Evolutionary conservation across 1,140 invertebrate species (phyloP).

Genomic region (Drosophila albomicans): DNA sequence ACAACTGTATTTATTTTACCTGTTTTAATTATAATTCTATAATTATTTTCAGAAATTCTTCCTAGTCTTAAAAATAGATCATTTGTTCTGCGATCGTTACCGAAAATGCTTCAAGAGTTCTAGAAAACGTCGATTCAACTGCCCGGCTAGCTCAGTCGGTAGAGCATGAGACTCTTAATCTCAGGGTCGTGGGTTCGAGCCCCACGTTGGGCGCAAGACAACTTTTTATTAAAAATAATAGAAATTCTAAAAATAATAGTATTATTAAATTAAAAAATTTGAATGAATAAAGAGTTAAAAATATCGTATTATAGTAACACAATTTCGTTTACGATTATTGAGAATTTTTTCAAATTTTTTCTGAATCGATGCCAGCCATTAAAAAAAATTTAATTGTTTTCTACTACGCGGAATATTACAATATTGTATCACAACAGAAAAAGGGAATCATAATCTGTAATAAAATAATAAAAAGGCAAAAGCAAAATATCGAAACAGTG

Average conservation of each 20-base stretch:
- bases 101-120: neutral
- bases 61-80: neutral
- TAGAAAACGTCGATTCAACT: neutral
- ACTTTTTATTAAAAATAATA: slow-evolving; percentile 64
- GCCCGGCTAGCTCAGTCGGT: slow-evolving; percentile 95
- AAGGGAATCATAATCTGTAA: too few relatives aligned
- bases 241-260: neutral
- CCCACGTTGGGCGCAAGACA: slow-evolving; percentile 91
- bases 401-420: too few relatives aligned
- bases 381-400: too few relatives aligned
- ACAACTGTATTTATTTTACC: neutral
- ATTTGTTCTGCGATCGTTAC: neutral
- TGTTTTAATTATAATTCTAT: neutral
- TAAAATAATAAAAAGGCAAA: too few relatives aligned
- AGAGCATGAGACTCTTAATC: slow-evolving; percentile 97
- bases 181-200: slow-evolving; percentile 96
- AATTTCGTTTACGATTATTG: too few relatives aligned
- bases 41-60: neutral
- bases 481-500: too few relatives aligned
- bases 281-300: too few relatives aligned
- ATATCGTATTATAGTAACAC: too few relatives aligned
- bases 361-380: too few relatives aligned
- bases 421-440: too few relatives aligned
- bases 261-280: slow-evolving; percentile 2
- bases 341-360: too few relatives aligned